A percentile compares a stretch with the other conserved stretches of the same genome.
Conservation (phyloP, 1,140 invertebrate genomes). For the Parasteatoda tepidariorum region DNA sequence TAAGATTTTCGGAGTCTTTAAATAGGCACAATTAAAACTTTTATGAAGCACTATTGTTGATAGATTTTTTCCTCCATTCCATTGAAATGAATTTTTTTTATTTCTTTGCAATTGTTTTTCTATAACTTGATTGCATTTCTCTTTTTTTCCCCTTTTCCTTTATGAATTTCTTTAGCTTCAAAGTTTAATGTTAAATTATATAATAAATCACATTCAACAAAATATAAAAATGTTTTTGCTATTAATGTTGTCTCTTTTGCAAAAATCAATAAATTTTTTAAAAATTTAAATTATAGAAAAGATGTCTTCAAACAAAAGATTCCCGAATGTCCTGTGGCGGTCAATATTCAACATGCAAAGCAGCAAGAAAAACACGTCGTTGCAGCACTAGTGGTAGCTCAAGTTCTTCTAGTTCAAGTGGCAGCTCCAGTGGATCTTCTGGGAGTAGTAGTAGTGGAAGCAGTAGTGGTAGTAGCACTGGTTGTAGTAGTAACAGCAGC, state of each 20-base stretch:
- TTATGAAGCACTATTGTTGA: too few species aligned
- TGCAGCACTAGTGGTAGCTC: constrained; percentile 47
- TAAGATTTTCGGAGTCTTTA: too few species aligned
- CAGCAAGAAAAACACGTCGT: constrained; percentile 1
- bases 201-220: neutral
- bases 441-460: constrained; percentile 12
- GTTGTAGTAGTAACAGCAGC: constrained; percentile 33
- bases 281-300: constrained; percentile 32
- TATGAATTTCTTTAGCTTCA: too few species aligned
- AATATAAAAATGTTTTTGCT: neutral
- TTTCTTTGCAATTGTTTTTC: too few species aligned
- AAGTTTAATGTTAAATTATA: too few species aligned
- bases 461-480: constrained; percentile 24
- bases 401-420: constrained; percentile 45
- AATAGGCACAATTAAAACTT: too few species aligned
- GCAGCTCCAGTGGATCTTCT: constrained; percentile 11
- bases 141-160: too few species aligned
- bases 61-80: too few species aligned
- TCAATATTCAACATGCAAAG: constrained; percentile 5
- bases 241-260: neutral
- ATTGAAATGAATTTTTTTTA: too few species aligned
- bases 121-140: too few species aligned
- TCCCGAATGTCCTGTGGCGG: constrained; percentile 16
- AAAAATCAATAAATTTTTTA: neutral
- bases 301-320: constrained; percentile 48